phyloP scores from a whole-genome alignment of 2,888 invertebrate species.

The Andrena camellia region DNA sequence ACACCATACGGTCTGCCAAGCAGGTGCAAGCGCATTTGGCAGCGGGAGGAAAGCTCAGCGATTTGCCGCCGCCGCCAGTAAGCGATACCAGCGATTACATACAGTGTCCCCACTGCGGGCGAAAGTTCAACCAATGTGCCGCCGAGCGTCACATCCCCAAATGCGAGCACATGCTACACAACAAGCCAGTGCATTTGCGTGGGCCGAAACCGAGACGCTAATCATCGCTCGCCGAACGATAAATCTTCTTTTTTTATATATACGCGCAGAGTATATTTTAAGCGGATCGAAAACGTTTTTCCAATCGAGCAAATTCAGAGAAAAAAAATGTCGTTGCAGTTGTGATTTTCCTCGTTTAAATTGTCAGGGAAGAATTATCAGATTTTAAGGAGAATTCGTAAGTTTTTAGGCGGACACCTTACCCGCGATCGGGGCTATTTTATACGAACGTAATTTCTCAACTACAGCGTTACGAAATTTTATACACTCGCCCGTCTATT shows the following conservation, averaged over 20 bases:
- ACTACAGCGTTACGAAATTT: slow-evolving; percentile 16
- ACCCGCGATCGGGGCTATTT: slow-evolving; percentile 16
- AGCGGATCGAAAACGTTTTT: too few relatives aligned
- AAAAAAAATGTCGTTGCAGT: not conserved
- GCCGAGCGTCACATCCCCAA: slow-evolving; percentile 97
- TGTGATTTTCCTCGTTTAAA: not conserved
- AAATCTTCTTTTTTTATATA: not conserved
- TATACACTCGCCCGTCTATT: not conserved
- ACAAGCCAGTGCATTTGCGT: slow-evolving; percentile 88
- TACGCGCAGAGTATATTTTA: not conserved
- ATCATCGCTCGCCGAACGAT: not conserved
- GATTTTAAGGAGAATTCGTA: not conserved
- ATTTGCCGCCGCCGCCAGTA: slow-evolving; percentile 96
- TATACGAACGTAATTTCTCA: slow-evolving; percentile 12
- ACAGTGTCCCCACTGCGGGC: slow-evolving; percentile 94
- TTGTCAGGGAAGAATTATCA: not conserved
- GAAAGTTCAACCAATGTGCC: slow-evolving; percentile 93
- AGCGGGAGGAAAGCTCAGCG: slow-evolving; percentile 94
- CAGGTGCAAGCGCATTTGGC: slow-evolving; percentile 92
- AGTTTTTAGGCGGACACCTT: not conserved
- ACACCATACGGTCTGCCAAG: slow-evolving; percentile 95
- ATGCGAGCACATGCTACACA: slow-evolving; percentile 93
- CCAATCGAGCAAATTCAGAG: too few relatives aligned
- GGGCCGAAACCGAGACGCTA: slow-evolving; percentile 64
- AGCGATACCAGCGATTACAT: slow-evolving; percentile 96